Conservation (phyloP, 2,113 vertebrate species). For the Takifugu bimaculatus region DNA sequence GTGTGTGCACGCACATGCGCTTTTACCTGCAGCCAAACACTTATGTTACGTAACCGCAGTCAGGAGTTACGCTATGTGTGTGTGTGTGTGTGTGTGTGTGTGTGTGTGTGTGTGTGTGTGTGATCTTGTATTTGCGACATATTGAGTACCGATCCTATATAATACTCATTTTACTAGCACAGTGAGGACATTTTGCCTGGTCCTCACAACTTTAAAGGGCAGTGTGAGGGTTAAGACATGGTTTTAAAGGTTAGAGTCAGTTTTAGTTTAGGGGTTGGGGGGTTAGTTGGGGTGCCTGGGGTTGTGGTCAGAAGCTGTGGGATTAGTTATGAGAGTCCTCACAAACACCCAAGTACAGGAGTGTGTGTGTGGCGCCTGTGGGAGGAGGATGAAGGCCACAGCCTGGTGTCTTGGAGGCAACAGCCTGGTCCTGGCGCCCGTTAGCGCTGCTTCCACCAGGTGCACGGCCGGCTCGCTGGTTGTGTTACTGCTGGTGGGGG, state of each 20-base stretch:
- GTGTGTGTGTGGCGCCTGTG: no score
- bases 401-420: no score
- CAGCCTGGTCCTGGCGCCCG: constrained; percentile 32
- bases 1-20: background rate
- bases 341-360: no score
- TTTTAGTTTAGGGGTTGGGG: constrained; percentile 20
- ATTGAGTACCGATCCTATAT: no score
- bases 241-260: no score
- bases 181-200: no score
- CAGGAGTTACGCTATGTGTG: background rate
- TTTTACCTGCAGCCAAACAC: constrained; percentile 2
- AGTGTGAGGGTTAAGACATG: no score
- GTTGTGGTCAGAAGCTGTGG: no score
- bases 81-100: constrained; percentile 1
- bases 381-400: no score
- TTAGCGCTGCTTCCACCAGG: constrained; percentile 34
- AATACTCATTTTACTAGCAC: constrained; percentile 20
- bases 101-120: constrained; percentile 18
- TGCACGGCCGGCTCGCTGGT: constrained; percentile 34
- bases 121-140: background rate
- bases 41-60: constrained; percentile 25
- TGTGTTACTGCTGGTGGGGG: no score
- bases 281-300: background rate
- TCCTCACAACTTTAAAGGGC: no score
- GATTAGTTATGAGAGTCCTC: no score